Conservation (phyloP, 2,113 vertebrate genomes). For the Psophia crepitans region DNA sequence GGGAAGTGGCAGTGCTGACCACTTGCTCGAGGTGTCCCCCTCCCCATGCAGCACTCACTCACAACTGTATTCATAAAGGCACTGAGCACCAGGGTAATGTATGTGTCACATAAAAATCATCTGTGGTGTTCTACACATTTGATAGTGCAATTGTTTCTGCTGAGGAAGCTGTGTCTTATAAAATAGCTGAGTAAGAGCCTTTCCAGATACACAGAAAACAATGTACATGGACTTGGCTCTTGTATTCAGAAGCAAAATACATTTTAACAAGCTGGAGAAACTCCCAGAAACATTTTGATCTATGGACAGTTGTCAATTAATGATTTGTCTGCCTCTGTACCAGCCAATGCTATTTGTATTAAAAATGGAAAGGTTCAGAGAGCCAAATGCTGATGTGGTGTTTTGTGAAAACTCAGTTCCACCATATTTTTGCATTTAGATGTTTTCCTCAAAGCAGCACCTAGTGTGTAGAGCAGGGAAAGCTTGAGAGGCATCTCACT, state of each 20-base stretch:
- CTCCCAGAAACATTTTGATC: constrained; percentile 22
- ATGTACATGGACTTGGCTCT: neutral
- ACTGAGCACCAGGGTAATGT: accelerated
- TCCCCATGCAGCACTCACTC: neutral
- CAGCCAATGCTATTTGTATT: neutral
- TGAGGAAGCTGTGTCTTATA: neutral
- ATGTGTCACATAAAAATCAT: accelerated
- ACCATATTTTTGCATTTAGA: neutral
- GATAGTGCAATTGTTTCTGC: neutral
- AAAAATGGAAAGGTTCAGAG: neutral
- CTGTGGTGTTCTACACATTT: neutral
- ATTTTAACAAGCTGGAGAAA: neutral
- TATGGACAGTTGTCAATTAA: neutral
- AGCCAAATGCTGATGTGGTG: neutral
- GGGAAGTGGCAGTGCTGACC: neutral
- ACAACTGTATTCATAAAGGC: accelerated
- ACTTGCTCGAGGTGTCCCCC: neutral
- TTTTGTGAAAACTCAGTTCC: neutral
- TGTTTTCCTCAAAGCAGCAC: neutral
- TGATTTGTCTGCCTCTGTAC: neutral
- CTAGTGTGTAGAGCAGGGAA: neutral
- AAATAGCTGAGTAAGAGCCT: neutral
- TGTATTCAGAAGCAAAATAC: neutral
- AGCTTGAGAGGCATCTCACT: accelerated
- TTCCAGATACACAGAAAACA: neutral